phyloP scores from a whole-genome alignment of 2,113 vertebrate species.

The Oxygymnocypris stewartii region DNA sequence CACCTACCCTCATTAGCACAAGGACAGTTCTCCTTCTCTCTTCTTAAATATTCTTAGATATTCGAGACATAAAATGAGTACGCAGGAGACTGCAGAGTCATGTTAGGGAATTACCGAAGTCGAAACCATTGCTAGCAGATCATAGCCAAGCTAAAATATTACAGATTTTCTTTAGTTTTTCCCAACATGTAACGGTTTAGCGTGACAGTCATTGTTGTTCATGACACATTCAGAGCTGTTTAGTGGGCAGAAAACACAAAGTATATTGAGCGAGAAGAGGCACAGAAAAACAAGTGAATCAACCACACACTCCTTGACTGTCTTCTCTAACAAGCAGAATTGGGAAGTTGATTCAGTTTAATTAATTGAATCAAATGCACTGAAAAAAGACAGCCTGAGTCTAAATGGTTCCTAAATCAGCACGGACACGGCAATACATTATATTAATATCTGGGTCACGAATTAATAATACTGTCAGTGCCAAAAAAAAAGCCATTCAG shows the following conservation, averaged over 20 bases:
- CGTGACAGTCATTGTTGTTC: background rate
- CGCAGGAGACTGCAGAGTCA: background rate
- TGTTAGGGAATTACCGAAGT: background rate
- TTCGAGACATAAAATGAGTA: background rate
- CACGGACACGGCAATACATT: background rate
- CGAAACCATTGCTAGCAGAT: background rate
- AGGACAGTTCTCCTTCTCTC: background rate
- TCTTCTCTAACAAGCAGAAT: no score
- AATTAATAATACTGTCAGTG: background rate
- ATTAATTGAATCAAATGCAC: no score
- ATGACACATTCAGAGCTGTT: background rate
- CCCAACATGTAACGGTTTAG: background rate
- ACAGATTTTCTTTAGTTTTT: background rate
- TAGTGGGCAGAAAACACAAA: background rate
- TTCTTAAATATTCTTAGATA: background rate
- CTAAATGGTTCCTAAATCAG: background rate
- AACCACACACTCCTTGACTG: background rate
- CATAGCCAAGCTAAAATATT: no score
- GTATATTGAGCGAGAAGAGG: background rate
- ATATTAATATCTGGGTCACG: background rate
- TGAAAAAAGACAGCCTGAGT: no score
- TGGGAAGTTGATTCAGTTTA: no score
- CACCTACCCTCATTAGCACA: constrained; percentile 12
- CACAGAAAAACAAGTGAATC: background rate
- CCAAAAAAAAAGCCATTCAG: background rate